Percentiles rank a stretch among this genome's conserved stretches.
Evolutionary conservation across 37 sponge, comb jelly and placozoan species (phyloP).

Genomic region (Agelas oroides): DNA sequence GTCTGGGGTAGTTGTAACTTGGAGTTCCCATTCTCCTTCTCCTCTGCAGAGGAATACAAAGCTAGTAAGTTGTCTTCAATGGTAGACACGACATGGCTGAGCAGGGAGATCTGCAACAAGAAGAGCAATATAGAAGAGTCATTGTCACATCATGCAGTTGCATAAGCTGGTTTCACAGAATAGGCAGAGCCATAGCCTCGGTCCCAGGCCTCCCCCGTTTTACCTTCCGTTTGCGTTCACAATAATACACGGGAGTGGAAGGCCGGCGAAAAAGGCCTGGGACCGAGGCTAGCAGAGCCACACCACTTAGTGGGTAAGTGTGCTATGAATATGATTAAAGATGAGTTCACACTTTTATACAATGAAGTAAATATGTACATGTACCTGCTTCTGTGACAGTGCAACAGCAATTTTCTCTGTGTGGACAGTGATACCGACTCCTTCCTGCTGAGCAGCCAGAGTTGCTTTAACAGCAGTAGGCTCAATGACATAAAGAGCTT

Average conservation of each 20-base stretch:
- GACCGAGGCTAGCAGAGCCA: too few relatives aligned
- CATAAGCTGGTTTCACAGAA: too few relatives aligned
- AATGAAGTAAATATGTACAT: neutral
- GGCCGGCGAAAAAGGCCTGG: neutral
- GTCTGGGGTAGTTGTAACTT: slow-evolving; percentile 10
- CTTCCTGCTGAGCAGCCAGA: slow-evolving; percentile 59
- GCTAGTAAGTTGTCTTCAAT: neutral
- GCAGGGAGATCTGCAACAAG: slow-evolving; percentile 6
- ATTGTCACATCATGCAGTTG: too few relatives aligned
- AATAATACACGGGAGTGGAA: too few relatives aligned
- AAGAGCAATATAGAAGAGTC: too few relatives aligned
- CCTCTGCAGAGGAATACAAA: neutral
- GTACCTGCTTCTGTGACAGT: slow-evolving; percentile 51
- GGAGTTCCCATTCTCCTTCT: slow-evolving; percentile 6
- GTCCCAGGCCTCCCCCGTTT: too few relatives aligned
- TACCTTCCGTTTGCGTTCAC: too few relatives aligned
- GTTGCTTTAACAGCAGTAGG: slow-evolving; percentile 49
- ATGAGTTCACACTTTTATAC: too few relatives aligned
- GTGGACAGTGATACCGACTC: slow-evolving; percentile 42
- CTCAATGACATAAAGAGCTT: slow-evolving; percentile 33
- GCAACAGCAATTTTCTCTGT: slow-evolving; percentile 17
- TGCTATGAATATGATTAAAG: too few relatives aligned
- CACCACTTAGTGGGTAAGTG: too few relatives aligned
- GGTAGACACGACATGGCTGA: neutral
- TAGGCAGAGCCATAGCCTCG: too few relatives aligned